Evolutionary conservation across 1,140 invertebrate species (phyloP), one percentile per base, ranked within the genome.

Genomic region (Nylanderia fulva): DNA sequence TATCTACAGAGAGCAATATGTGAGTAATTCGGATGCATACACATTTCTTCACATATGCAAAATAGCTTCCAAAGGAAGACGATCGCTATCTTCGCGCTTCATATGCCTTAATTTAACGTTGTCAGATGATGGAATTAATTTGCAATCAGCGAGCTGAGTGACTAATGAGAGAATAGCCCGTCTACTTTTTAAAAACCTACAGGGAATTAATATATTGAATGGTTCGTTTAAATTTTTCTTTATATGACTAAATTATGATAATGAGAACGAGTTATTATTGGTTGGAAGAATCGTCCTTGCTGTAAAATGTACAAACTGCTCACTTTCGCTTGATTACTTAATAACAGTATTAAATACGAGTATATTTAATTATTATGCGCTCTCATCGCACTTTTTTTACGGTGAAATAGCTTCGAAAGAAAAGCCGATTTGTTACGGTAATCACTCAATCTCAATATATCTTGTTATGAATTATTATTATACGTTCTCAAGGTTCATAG

Each of bases 21-120:
- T 45, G 7, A 72, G 66, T 82, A 72, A 68, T 29, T 64, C 24
- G 15, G n/a, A 9, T 24, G 54, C 84, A 29, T 24, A 60, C 29
- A 66, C 27, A 56, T 82, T 75, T 48, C 24, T 76, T 85, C 36
- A 27, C 72, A 54, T 82, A 75, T 52, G 83, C 66, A 39, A 56
- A 77, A 52, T 29, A 69, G 33, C 42, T 15, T 45, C 80, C 72
- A 85, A 86, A 89, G 82, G 61, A 89, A 86, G 54, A 75, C 85
- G 90, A 91, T 92, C 85, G 85, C 86, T 90, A 91, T 91, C 88
- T 90, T 90, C 77, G 89, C 90, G 89, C 90, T 92, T 92, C 91
- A 90, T 92, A 92, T 91, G 89, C 85, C 85, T 90, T 92, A 93
- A 93, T 93, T 92, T 90, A 90, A 88, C 91, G 90, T 91, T 91